Evolutionary conservation across 1,140 invertebrate species (phyloP), one percentile per base, ranked within the genome.

Genomic region (Bacillus rossius): DNA sequence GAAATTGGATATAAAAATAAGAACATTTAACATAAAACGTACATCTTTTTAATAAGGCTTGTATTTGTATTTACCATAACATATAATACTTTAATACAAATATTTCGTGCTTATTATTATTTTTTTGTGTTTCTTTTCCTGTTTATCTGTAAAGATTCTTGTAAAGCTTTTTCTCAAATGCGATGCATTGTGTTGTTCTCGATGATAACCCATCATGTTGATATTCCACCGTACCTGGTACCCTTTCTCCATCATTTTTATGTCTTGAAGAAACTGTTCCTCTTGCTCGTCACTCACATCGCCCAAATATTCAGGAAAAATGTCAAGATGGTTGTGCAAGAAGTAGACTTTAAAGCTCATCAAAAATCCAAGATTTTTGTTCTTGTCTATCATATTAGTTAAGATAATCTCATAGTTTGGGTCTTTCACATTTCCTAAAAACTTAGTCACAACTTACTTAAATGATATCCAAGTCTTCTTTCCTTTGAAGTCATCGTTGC

Each of bases 261-360:
- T 68, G 22, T 73, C 66, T 62, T 34, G 4, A 10, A 7, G 29
- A 10, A 34, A 75, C n/a, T 65, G 54, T 54, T 74, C 65, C 8
- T 72, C 68, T 25, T 72, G 69, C 59, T 75, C 68, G 48, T 69
- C 69, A 61, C 61, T 72, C 38, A 67, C 60, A 20, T 49, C 66
- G 23, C 64, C n/a, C 69, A 42, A 68, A 62, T 67, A 74, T 61
- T 61, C 20, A 1, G 62, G 65, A 61, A 73, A 74, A 40, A 71
- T 68, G 50, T 71, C 69, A 34, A 10, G 4, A 10, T n/a, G n/a
- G 10, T 64, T 70, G 45, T 73, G 56, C 8, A 75, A 64, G 62
- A 71, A 72, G 65, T 75, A 67, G 42, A 73, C 50, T 65, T 74
- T 73, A 42, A 34, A 34, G 45, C 62, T 69, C 65, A 71, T 69